Base-by-base conservation (phyloP, 2,113 vertebrate genomes). In the Herpailurus yagouaroundi region DNA sequence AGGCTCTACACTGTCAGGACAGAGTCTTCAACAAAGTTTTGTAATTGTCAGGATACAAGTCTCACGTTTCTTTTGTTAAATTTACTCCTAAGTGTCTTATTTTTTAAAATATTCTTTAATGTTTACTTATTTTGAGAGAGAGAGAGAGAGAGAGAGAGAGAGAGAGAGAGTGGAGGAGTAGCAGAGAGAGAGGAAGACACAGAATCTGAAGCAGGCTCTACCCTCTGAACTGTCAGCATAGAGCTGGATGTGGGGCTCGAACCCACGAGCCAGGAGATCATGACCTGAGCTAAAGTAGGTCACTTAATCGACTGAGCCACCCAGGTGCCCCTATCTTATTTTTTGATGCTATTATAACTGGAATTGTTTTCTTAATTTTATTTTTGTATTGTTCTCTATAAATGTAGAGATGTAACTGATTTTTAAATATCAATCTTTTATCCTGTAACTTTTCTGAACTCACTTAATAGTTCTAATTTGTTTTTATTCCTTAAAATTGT, bases 401-500 rank as follows among this genome's bases (percentile, higher is more conserved):
- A 57, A 57, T 57, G 55, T 57, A 57, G 55, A 57, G 16, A 57
- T 57, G 55, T 13, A 45, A 74, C 38, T 74, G 38, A 68, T 68
- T 33, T 68, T 45, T 74, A 45, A 74, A 74, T 57, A 48, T 64
- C 93, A 33, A 27, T 16, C 57, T 68, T 81, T 36, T 31, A 9
- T 21, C 0, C 31, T 48, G 9, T 11, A 64, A 50, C 9, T 18
- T 71, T 69, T 89, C 15, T 76, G 29, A 63, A 63, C 10, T 69
- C 50, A 31, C 76, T 50, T 48, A 55, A 11, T 91, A 63, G 41
- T 76, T 50, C n/a, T 82, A 87, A 36, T 74, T 41, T 18, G 9
- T 12, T 48, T 89, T 89, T 85, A 11, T 80, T 94, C 38, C 27
- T 91, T 82, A 74, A 45, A n/a, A 55, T 91, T 85, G 89, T 87